Evolutionary conservation across 2,797 vertebrate species (phyloP), one percentile per base, ranked within the genome.

Genomic region (Mastacembelus armatus): DNA sequence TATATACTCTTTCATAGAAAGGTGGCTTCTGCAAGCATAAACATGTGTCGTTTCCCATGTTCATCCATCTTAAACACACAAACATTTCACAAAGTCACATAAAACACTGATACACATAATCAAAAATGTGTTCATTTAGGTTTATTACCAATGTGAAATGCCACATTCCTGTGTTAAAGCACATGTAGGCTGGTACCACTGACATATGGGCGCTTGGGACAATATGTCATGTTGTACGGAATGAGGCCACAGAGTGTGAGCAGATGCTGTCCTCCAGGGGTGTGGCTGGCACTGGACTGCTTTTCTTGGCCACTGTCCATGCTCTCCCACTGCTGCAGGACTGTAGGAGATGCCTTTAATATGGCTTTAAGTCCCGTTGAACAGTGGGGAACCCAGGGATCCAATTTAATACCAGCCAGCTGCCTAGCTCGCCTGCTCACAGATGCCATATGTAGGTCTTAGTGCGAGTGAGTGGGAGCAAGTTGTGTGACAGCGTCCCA

Each of bases 371-470:
- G 91, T 91, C 90, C 88, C 87, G 83, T 56, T 65, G 90, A 91
- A 75, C 90, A 89, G 87, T 55, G 76, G 89, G 91, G 89, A 91
- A 91, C 87, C 84, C 30, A 76, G 86, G 83, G 89, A 93, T 92
- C 90, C 83, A 91, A 92, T 93, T 93, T 93, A 92, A 92, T 88
- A 83, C 89, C 88, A 76, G 91, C 92, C 92, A 93, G 92, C 92
- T 94, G 91, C 91, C 90, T 89, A 66, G 62, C 71, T 86, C 44
- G 63, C 74, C 74, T 62, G 79, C 78, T 87, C 84, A 29, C 87
- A 78, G 82, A 75, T 77, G 78, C 89, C 89, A 88, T 88, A 85
- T 90, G 86, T 66, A 85, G 74, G 69, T 75, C 84, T 76, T 50
- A 54, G 77, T 71, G 64, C 18, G 54, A 74, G 78, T 45, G 77